phyloP scores from a whole-genome alignment of 2,888 invertebrate genomes.

The Mamestra brassicae region DNA sequence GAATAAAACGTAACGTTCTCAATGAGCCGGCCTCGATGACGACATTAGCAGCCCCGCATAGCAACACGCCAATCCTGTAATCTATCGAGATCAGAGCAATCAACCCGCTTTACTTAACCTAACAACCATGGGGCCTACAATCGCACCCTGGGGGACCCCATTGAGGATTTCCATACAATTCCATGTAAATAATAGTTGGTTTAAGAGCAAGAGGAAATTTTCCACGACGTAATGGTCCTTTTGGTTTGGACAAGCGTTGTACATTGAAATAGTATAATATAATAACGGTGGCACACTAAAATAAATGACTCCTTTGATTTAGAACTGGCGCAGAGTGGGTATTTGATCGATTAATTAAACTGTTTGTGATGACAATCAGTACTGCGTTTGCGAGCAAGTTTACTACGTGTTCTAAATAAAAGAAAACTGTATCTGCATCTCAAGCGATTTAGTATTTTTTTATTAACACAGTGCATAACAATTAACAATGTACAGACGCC shows the following conservation, averaged over 20 bases:
- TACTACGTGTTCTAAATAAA: background rate
- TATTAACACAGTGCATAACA: too few relatives aligned
- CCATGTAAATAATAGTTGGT: conserved; percentile 26
- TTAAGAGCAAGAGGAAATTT: conserved; percentile 4
- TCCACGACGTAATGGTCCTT: background rate
- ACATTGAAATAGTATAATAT: background rate
- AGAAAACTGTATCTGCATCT: too few relatives aligned
- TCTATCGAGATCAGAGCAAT: conserved; percentile 55
- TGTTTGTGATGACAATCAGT: background rate
- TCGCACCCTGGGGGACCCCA: conserved; percentile 57
- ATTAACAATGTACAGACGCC: too few relatives aligned
- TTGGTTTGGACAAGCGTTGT: background rate
- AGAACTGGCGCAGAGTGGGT: background rate
- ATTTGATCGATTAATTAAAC: conserved; percentile 12
- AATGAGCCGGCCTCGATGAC: conserved; percentile 58
- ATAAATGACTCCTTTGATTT: background rate
- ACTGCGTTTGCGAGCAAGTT: background rate
- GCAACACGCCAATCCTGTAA: conserved; percentile 50
- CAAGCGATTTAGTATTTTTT: too few relatives aligned
- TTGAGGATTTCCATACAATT: conserved; percentile 35
- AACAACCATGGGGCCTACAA: conserved; percentile 52
- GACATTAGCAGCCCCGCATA: conserved; percentile 59
- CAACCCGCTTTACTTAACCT: conserved; percentile 55
- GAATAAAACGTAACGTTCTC: conserved; percentile 68
- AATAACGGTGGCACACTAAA: background rate